Conservation (phyloP, 1,140 invertebrate species). For the Leptonema lineaticorne region DNA sequence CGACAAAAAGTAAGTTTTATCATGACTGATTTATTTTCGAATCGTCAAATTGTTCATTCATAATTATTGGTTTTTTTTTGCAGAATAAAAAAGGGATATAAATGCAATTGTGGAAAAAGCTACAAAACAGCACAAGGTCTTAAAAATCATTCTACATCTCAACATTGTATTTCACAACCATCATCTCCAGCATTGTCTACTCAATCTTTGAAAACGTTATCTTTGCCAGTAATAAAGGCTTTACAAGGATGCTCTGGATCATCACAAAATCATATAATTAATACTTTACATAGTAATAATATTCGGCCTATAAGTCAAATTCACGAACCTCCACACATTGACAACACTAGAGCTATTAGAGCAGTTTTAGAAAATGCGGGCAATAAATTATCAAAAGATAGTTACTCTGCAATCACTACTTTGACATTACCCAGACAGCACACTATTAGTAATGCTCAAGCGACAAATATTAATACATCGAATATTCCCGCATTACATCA, state of each 20-base stretch:
- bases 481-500: conserved; percentile 8
- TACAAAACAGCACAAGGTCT: conserved; percentile 77
- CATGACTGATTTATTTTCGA: background rate
- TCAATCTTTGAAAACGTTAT: conserved; percentile 31
- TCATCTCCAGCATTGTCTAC: conserved; percentile 38
- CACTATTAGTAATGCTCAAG: conserved; percentile 43
- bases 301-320: background rate
- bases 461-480: conserved; percentile 29
- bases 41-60: background rate
- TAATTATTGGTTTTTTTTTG: conserved; percentile 40
- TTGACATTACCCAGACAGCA: conserved; percentile 50
- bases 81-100: conserved; percentile 74
- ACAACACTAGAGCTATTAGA: conserved; percentile 48
- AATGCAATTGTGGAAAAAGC: conserved; percentile 80
- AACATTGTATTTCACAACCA: conserved; percentile 52
- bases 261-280: conserved; percentile 22
- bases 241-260: conserved; percentile 34
- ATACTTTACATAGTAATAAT: background rate
- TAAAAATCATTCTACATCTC: conserved; percentile 66
- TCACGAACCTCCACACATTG: background rate
- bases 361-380: conserved; percentile 33
- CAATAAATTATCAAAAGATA: conserved; percentile 45
- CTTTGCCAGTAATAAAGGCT: conserved; percentile 36
- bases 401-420: conserved; percentile 43
- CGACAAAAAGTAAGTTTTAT: conserved; percentile 69